These are phyloP conservation scores for Pharmacophagus antenor DNA, from an alignment of 2,888 invertebrate genomes.

Conservation along the genomic window DNA sequence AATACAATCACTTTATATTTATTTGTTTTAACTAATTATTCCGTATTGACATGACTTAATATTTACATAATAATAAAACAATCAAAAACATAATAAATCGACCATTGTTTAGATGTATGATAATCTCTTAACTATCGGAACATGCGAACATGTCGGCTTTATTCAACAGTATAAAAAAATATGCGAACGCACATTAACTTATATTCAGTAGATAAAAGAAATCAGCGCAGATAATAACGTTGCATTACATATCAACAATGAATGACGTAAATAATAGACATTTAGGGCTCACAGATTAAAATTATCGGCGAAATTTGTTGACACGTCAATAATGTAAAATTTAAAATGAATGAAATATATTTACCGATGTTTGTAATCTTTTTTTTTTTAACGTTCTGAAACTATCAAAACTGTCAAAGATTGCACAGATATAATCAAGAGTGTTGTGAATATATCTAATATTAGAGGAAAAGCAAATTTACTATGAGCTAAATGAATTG, in stretches of 20 bases:
- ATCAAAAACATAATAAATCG: background rate
- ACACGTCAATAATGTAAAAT: background rate
- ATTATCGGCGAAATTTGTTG: background rate
- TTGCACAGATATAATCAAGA: background rate
- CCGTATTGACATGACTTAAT: background rate
- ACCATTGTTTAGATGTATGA: too few relatives aligned
- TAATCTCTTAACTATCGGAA: background rate
- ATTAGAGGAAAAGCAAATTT: background rate
- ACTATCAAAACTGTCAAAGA: too few relatives aligned
- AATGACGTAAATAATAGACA: slow-evolving; percentile 15
- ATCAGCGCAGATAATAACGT: slow-evolving; percentile 25
- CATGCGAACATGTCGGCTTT: background rate
- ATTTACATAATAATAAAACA: background rate
- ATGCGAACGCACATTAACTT: slow-evolving; percentile 3
- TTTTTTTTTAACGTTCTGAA: too few relatives aligned
- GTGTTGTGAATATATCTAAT: background rate
- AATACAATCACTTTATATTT: background rate
- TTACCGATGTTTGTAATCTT: too few relatives aligned
- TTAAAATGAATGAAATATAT: background rate
- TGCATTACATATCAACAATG: slow-evolving; percentile 5
- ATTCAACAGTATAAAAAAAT: background rate
- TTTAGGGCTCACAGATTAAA: slow-evolving; percentile 16
- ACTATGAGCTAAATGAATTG: background rate
- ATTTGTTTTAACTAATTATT: background rate
- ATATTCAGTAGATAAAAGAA: slow-evolving; percentile 24